Conservation (phyloP, 2,113 vertebrate species). For the Leucopsar rothschildi region DNA sequence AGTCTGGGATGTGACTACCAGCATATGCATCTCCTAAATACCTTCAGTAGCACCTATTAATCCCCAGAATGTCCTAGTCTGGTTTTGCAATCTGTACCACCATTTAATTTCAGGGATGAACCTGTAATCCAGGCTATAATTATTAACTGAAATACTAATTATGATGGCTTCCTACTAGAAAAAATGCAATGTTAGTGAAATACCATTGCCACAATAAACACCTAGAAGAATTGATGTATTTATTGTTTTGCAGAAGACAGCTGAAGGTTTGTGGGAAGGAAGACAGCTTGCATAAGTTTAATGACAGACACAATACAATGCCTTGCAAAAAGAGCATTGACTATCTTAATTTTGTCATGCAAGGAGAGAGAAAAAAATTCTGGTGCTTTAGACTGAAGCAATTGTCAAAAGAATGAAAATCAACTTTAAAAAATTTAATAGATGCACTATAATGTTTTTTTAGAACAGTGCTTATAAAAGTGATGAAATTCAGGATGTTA, state of each 20-base stretch:
- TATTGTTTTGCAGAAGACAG: neutral
- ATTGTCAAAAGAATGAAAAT: slow-evolving; percentile 43
- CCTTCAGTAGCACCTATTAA: neutral
- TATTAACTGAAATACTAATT: neutral
- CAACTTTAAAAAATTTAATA: slow-evolving; percentile 34
- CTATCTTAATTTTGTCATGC: neutral
- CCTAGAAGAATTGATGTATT: neutral
- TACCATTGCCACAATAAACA: neutral
- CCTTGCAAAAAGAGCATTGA: neutral
- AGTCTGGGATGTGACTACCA: neutral
- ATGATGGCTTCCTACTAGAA: neutral
- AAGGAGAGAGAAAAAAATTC: neutral
- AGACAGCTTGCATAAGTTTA: neutral
- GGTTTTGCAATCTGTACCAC: neutral
- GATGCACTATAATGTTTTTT: slow-evolving; percentile 26
- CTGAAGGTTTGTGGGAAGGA: neutral
- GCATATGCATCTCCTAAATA: neutral
- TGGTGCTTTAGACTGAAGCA: neutral
- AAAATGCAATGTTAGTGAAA: neutral
- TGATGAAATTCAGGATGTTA: slow-evolving; percentile 31
- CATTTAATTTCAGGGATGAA: neutral
- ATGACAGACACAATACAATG: neutral
- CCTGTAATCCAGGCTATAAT: neutral
- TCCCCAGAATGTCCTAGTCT: neutral
- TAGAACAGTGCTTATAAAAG: slow-evolving; percentile 15